A percentile compares a stretch with the other conserved stretches of the same genome.
Conservation (phyloP, 2,888 invertebrate genomes). For the Cosmia pyralina region DNA sequence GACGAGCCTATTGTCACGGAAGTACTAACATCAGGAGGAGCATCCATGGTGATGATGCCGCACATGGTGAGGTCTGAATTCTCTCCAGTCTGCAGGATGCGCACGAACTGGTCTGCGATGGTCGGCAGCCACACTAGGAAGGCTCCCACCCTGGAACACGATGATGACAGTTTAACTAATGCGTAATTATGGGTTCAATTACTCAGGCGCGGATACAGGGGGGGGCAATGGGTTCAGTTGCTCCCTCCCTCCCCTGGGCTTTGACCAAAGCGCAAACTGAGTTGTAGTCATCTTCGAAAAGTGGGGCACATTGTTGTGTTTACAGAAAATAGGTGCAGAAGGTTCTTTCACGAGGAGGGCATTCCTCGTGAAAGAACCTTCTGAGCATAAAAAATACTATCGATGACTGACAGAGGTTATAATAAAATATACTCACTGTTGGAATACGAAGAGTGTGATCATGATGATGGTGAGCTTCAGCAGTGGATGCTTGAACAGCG, state of each 20-base stretch:
- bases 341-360: too few species aligned
- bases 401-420: background rate
- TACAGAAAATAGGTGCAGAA: too few species aligned
- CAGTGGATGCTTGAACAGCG: slow-evolving; percentile 88
- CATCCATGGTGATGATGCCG: slow-evolving; percentile 69
- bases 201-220: too few species aligned
- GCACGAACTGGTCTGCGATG: slow-evolving; percentile 78
- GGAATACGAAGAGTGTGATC: slow-evolving; percentile 86
- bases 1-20: too few species aligned
- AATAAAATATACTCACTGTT: slow-evolving; percentile 83
- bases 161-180: background rate
- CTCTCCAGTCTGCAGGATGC: slow-evolving; percentile 75
- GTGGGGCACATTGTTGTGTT: too few species aligned
- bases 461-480: slow-evolving; percentile 87
- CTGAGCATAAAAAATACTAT: too few species aligned
- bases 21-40: slow-evolving; percentile 65
- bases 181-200: background rate
- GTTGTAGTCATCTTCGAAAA: too few species aligned
- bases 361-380: too few species aligned
- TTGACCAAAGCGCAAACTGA: too few species aligned
- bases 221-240: too few species aligned
- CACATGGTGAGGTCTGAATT: slow-evolving; percentile 76
- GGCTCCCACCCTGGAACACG: slow-evolving; percentile 71
- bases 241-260: too few species aligned
- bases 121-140: slow-evolving; percentile 83